Conservation (phyloP, 2,113 vertebrate species). For the Scalopus aquaticus region DNA sequence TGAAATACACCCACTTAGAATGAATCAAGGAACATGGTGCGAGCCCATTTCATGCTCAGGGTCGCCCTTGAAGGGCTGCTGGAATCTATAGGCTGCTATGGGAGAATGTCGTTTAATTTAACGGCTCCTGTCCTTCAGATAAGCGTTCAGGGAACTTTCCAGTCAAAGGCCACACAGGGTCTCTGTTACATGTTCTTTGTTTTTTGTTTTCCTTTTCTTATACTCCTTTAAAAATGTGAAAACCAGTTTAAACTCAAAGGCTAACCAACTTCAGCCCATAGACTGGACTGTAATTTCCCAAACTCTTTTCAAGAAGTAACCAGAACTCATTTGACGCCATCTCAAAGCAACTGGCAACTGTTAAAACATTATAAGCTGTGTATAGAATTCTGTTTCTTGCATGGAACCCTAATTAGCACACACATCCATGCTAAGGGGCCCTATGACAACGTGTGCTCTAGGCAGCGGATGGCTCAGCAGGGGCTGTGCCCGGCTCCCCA, state of each 20-base stretch:
- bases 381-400: neutral
- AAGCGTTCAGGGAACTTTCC: neutral
- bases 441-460: neutral
- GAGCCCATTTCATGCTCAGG: neutral
- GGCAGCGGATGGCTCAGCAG: neutral
- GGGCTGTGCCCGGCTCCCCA: neutral
- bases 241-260: neutral
- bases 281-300: neutral
- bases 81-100: neutral
- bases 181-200: neutral
- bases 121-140: neutral
- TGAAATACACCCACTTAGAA: neutral
- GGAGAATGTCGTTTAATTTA: slow-evolving; percentile 43
- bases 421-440: neutral
- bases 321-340: slow-evolving; percentile 37
- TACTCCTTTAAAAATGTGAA: neutral
- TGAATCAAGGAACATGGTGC: neutral
- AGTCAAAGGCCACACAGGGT: neutral
- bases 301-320: neutral
- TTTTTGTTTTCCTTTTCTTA: neutral
- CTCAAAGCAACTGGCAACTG: slow-evolving; percentile 30
- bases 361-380: neutral
- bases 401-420: neutral
- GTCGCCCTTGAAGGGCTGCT: neutral
- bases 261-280: neutral